Base-by-base conservation (phyloP, 2,113 vertebrate species). In the Neoarius graeffei region DNA sequence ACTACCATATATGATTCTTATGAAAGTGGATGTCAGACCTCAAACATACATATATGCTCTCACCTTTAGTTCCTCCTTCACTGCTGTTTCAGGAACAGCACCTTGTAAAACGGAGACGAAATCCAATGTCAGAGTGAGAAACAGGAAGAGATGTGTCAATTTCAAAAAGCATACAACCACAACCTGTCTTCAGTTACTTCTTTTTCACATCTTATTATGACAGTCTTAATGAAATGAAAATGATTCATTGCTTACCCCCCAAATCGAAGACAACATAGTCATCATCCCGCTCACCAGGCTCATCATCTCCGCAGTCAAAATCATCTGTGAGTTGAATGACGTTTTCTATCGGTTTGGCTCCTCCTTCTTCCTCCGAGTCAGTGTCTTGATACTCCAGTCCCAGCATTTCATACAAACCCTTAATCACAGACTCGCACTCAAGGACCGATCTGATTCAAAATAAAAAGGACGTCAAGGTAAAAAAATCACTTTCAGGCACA, bases 321-420 rank as follows among this genome's bases (percentile, higher is more conserved):
- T 83, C 77, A 48, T 88, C 84, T 30, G 5, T 8, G 13, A 83
- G 57, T 8, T 77, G 81, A 74, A 79, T 79, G 52, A 81, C 19
- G 0, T 77, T 81, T 50, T 85, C 69, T 59, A 2, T 7, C 35
- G 42, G 6, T 50, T 57, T 71, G 81, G 3, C 30, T 8, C 8
- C 85, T 60, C 13, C 88, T 73, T 91, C 91, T 30, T 91, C 88
- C 52, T 93, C 94, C 1, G 93, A 93, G 81, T 94, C 92, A 0
- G 84, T 81, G 62, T 93, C 93, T 50, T 17, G 83, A 87, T 95
- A 95, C 5, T 94, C 90, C 90, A 90, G 91, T n/a, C 91, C 94
- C 77, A 95, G 87, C 84, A 91, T 27, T 14, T 89, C 86, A 87
- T 95, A 95, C 0, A 91, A 93, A 6, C 93, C 91, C 87, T 91